Evolutionary conservation across 1,140 invertebrate genomes (phyloP).

Genomic region (Ruditapes philippinarum): DNA sequence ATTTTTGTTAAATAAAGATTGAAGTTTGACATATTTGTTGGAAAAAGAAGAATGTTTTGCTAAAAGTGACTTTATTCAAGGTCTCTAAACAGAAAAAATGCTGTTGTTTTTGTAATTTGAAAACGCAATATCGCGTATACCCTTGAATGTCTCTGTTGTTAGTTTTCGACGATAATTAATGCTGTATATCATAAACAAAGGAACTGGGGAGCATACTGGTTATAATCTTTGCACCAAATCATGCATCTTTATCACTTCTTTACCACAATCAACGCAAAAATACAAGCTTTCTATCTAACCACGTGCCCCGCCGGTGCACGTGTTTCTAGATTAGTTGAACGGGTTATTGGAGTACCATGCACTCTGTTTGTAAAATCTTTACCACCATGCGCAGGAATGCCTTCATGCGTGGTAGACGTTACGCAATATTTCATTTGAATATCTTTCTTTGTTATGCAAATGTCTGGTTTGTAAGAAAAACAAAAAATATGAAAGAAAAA

Average conservation of each 20-base stretch:
- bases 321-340: neutral
- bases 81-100: too few relatives aligned
- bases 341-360: neutral
- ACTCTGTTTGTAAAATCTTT: neutral
- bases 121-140: neutral
- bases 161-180: neutral
- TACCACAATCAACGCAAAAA: slow-evolving; percentile 17
- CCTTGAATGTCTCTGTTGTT: neutral
- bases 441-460: slow-evolving; percentile 16
- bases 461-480: neutral
- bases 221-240: neutral
- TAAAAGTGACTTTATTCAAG: too few relatives aligned
- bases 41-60: too few relatives aligned
- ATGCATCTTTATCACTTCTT: neutral
- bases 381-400: neutral
- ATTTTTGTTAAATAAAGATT: too few relatives aligned
- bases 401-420: neutral
- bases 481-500: neutral
- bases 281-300: neutral
- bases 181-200: slow-evolving; percentile 8
- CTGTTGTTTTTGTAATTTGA: neutral
- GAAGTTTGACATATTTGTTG: too few relatives aligned
- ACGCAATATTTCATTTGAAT: neutral
- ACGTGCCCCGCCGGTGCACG: neutral
- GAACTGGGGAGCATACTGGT: neutral